These are phyloP conservation scores for Cryptus viduatorius DNA, from an alignment of 2,888 invertebrate species.

Conservation along the genomic window DNA sequence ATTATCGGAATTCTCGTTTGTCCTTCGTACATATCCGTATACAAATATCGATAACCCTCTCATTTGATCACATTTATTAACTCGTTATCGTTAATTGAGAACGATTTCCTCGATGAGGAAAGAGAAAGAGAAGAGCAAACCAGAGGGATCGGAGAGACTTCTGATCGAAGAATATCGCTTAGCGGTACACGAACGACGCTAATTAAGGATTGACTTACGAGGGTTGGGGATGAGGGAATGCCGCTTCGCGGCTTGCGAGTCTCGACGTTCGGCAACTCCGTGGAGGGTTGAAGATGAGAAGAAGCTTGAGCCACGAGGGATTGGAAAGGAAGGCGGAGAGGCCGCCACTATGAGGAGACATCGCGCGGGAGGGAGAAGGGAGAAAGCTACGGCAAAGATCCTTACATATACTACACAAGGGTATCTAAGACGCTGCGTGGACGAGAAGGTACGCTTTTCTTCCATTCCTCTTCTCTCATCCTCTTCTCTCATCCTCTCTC, in stretches of 20 bases:
- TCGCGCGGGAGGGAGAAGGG: not conserved
- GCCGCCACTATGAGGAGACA: not conserved
- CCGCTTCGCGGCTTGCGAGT: conserved; percentile 19
- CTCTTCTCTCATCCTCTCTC: not conserved
- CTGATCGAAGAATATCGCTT: conserved; percentile 37
- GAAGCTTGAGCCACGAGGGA: conserved; percentile 24
- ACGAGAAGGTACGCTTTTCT: conserved; percentile 11
- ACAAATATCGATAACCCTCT: not conserved
- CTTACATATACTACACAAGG: conserved; percentile 1
- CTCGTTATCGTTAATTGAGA: not conserved
- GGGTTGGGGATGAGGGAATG: conserved; percentile 26
- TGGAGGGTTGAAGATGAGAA: conserved; percentile 23
- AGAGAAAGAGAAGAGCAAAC: not conserved
- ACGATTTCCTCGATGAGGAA: not conserved
- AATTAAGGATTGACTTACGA: conserved; percentile 62
- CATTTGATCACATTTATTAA: not conserved
- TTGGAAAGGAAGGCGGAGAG: not conserved
- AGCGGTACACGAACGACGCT: conserved; percentile 47
- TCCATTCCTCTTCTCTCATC: conserved; percentile 4
- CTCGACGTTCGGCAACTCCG: conserved; percentile 18
- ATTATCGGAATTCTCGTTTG: not conserved
- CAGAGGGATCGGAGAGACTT: conserved; percentile 33
- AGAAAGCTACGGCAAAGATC: conserved; percentile 12
- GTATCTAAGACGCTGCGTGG: conserved; percentile 1
- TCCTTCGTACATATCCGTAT: not conserved